phyloP scores from a whole-genome alignment of 2,113 vertebrate species.

The Eptesicus fuscus region DNA sequence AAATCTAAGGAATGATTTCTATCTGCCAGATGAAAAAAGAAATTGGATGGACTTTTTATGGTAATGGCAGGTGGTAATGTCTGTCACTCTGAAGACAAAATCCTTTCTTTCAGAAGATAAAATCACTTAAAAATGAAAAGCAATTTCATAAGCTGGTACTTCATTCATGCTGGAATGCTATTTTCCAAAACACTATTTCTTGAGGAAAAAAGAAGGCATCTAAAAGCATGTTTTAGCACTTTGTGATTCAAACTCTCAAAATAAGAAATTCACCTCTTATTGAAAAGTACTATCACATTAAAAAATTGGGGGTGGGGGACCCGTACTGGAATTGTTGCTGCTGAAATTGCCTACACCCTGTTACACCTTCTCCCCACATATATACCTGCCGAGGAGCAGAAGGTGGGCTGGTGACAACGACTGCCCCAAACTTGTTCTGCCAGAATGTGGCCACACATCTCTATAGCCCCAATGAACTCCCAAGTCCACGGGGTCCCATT shows the following conservation, averaged over 20 bases:
- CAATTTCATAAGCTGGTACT: not conserved
- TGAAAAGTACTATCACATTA: not conserved
- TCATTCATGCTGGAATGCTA: not conserved
- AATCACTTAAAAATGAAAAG: not conserved
- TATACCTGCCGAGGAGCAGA: not conserved
- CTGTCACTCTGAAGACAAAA: not conserved
- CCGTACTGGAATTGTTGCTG: not conserved
- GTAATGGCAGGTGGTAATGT: not conserved
- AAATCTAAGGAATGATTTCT: not conserved
- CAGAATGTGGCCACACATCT: not conserved
- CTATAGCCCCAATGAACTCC: not conserved
- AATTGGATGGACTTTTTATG: not conserved
- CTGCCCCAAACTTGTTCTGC: not conserved
- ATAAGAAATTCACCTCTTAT: not conserved
- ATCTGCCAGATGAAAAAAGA: not conserved
- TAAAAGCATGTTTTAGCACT: not conserved
- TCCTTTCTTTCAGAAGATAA: not conserved
- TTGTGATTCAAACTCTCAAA: constrained; percentile 11
- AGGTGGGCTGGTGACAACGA: not conserved
- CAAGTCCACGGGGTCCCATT: not conserved
- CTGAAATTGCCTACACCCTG: not conserved
- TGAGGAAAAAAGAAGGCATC: not conserved
- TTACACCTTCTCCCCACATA: not conserved
- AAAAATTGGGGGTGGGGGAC: not conserved
- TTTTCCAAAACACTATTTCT: not conserved